Evolutionary conservation across 1,140 invertebrate genomes (phyloP).

Genomic region (Orussus abietinus): DNA sequence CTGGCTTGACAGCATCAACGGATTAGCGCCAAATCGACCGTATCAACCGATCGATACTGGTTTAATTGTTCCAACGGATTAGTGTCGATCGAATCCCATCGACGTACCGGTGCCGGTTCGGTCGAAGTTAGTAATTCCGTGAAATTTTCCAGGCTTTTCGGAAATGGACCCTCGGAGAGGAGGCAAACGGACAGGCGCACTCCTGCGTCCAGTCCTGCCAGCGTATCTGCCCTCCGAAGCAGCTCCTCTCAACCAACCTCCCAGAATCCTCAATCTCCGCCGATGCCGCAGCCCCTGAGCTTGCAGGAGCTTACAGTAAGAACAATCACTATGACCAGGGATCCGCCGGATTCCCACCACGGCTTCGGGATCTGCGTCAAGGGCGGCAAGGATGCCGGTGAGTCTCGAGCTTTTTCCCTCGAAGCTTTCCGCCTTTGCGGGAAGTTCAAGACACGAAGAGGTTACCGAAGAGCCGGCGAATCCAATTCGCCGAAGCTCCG

Average conservation of each 20-base stretch:
- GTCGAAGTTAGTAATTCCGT: too few species aligned
- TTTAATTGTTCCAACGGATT: too few species aligned
- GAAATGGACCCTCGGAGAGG: conserved; percentile 39
- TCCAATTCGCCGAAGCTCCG: too few species aligned
- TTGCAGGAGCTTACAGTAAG: conserved; percentile 73
- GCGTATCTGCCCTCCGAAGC: conserved; percentile 40
- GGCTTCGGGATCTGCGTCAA: conserved; percentile 87
- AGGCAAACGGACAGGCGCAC: conserved; percentile 53
- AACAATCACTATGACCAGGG: conserved; percentile 78
- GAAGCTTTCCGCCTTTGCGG: too few species aligned
- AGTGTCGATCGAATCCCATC: too few species aligned
- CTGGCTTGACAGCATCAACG: too few species aligned
- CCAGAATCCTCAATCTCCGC: conserved; percentile 38
- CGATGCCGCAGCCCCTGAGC: conserved; percentile 57
- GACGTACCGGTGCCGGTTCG: too few species aligned
- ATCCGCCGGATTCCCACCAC: conserved; percentile 69
- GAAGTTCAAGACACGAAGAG: too few species aligned
- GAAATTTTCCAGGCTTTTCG: conserved; percentile 41
- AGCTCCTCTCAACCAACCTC: conserved; percentile 23
- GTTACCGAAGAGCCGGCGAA: too few species aligned
- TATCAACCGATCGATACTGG: too few species aligned
- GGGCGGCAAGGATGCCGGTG: conserved; percentile 81
- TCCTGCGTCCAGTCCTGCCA: conserved; percentile 70
- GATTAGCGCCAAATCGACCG: too few species aligned
- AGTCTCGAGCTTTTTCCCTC: conserved; percentile 25